Evolutionary conservation across 2,113 vertebrate species (phyloP).

Genomic region (human (Homo sapiens)): GRCh38 chr17:78849001-78849500

Average conservation of each 20-base stretch:
- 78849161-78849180: too few species aligned
- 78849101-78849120: too few species aligned
- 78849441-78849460: background rate
- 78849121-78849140: too few species aligned
- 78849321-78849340: background rate
- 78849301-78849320: background rate
- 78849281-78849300: fast-evolving
- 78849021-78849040: background rate
- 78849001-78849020: background rate
- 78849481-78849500: too few species aligned
- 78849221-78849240: background rate
- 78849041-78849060: too few species aligned
- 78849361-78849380: background rate
- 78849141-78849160: too few species aligned
- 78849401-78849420: background rate
- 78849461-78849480: background rate
- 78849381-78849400: background rate
- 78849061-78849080: too few species aligned
- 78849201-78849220: too few species aligned
- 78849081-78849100: too few species aligned
- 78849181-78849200: too few species aligned
- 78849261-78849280: background rate
- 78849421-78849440: background rate
- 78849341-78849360: background rate
- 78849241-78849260: fast-evolving